These are phyloP conservation scores for Podotricha telesiphe DNA, from an alignment of 2,888 invertebrate species.

Conservation along the genomic window DNA sequence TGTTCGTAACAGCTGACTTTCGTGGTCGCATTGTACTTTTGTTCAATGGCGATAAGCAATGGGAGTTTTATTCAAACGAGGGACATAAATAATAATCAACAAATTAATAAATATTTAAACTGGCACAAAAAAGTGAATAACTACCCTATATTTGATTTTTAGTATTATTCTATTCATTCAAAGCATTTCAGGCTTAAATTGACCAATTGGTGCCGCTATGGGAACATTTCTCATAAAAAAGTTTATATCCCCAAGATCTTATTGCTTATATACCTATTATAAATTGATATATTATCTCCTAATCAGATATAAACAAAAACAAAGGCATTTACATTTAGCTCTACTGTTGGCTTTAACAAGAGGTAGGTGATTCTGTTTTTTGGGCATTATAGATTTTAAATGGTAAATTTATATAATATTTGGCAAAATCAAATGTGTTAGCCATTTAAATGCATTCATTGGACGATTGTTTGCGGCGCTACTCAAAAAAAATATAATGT, in stretches of 20 bases:
- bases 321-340: not conserved
- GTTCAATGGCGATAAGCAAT: conserved; percentile 24
- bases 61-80: conserved; percentile 7
- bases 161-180: conserved; percentile 4
- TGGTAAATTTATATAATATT: not conserved
- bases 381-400: not conserved
- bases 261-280: not conserved
- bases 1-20: conserved; percentile 33
- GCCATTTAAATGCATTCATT: conserved; percentile 8
- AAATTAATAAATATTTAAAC: conserved; percentile 28
- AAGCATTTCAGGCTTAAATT: conserved; percentile 21
- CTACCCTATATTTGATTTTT: conserved; percentile 18
- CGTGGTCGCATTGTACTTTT: conserved; percentile 14
- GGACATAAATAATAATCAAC: conserved; percentile 32
- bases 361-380: not conserved
- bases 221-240: not conserved
- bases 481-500: conserved; percentile 32
- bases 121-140: conserved; percentile 19
- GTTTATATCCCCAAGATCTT: not conserved
- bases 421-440: conserved; percentile 1
- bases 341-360: not conserved
- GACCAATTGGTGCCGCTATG: conserved; percentile 24
- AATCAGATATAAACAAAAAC: not conserved
- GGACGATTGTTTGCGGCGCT: conserved; percentile 18
- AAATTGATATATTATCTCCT: not conserved